phyloP scores from a whole-genome alignment of 2,113 vertebrate genomes.

The Xenus cinereus region DNA sequence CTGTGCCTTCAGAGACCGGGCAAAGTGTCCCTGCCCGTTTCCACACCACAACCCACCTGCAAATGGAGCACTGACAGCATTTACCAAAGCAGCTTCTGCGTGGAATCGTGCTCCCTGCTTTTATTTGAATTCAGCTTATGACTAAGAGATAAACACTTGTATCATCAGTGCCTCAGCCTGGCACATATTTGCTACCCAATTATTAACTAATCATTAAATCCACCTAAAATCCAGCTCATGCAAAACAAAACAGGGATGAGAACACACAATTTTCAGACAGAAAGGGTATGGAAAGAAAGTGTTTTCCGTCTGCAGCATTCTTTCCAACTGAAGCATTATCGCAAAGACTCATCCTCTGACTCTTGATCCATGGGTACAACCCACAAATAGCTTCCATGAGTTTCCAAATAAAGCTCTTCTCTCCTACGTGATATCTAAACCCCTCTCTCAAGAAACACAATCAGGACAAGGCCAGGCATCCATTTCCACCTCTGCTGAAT shows the following conservation, averaged over 20 bases:
- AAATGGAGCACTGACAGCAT: background rate
- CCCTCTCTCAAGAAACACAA: background rate
- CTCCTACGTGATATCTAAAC: background rate
- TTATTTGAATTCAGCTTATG: background rate
- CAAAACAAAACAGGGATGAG: background rate
- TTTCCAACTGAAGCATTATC: background rate
- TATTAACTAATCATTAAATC: slow-evolving; percentile 38
- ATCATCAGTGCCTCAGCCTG: background rate
- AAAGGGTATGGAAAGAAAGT: background rate
- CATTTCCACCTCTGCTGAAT: background rate
- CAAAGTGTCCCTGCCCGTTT: background rate
- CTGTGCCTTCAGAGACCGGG: background rate
- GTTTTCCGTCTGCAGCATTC: background rate
- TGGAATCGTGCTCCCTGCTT: background rate
- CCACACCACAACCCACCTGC: background rate
- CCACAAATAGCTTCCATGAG: slow-evolving; percentile 16
- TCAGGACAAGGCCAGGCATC: background rate
- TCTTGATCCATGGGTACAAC: background rate
- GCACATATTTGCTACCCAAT: background rate
- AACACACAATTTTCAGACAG: background rate
- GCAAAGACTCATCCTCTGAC: background rate
- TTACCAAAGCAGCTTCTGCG: background rate
- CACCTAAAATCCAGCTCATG: slow-evolving; percentile 23
- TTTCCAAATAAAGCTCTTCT: background rate
- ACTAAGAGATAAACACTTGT: slow-evolving; percentile 27